Evolutionary conservation across 1,140 invertebrate genomes (phyloP).

Genomic region (Drosophila subpulchrella): DNA sequence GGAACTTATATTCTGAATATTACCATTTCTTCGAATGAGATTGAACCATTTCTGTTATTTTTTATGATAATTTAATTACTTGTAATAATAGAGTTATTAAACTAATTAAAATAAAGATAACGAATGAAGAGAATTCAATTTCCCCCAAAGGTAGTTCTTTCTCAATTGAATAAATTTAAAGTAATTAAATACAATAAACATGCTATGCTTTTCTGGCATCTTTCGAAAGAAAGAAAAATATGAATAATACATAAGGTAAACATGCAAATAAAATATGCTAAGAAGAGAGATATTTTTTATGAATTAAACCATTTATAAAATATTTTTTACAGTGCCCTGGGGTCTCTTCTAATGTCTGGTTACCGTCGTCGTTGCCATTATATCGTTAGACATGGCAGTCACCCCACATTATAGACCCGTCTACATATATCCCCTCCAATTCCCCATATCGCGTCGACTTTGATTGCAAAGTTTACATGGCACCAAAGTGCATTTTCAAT

Average conservation of each 20-base stretch:
- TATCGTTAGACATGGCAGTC: slow-evolving; percentile 75
- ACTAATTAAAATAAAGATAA: background rate
- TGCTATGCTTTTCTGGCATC: background rate
- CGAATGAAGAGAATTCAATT: background rate
- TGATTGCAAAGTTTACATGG: slow-evolving; percentile 81
- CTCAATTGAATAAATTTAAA: background rate
- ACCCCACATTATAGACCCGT: slow-evolving; percentile 30
- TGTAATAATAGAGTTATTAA: background rate
- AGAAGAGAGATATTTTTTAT: background rate
- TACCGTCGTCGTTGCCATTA: slow-evolving; percentile 76
- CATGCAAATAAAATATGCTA: background rate
- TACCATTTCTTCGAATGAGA: too few species aligned
- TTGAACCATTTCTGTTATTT: too few species aligned
- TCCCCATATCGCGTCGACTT: slow-evolving; percentile 44
- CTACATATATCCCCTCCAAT: slow-evolving; percentile 7
- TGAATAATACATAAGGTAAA: background rate
- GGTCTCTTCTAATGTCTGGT: slow-evolving; percentile 67
- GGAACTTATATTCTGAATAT: too few species aligned
- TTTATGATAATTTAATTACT: background rate
- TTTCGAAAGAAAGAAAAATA: background rate
- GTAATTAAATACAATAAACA: background rate
- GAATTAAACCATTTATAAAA: too few species aligned
- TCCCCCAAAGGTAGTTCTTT: background rate
- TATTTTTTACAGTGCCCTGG: slow-evolving; percentile 2
- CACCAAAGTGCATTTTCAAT: slow-evolving; percentile 82